phyloP scores from a whole-genome alignment of 1,140 invertebrate genomes.

The Calephelis nemesis region DNA sequence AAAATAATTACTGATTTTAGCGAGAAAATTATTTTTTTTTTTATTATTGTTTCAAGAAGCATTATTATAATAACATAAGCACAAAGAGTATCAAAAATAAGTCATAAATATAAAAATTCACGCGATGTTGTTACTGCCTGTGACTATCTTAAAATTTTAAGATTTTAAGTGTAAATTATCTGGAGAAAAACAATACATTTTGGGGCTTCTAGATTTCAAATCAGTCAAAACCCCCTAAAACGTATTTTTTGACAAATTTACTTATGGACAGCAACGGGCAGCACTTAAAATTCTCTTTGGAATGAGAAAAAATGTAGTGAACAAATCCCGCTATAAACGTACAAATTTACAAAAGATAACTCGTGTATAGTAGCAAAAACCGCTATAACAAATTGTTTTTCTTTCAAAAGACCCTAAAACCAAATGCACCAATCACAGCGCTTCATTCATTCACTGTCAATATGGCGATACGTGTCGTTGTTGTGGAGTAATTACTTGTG shows the following conservation, averaged over 20 bases:
- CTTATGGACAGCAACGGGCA: too few relatives aligned
- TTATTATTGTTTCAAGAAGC: constrained; percentile 14
- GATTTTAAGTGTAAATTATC: not conserved
- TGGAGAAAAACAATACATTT: constrained; percentile 3
- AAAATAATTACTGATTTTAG: not conserved
- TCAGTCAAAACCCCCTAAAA: not conserved
- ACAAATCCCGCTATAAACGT: constrained; percentile 9
- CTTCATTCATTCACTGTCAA: constrained; percentile 10
- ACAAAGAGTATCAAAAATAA: not conserved
- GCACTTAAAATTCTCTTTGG: constrained; percentile 11
- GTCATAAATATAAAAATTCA: not conserved
- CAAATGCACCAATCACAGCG: constrained; percentile 10
- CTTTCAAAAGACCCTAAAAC: constrained; percentile 11
- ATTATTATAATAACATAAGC: not conserved
- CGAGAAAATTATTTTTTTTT: too few relatives aligned
- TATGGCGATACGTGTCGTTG: constrained; percentile 2
- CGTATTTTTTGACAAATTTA: too few relatives aligned
- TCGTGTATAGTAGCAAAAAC: constrained; percentile 9
- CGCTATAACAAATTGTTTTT: constrained; percentile 9
- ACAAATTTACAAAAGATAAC: constrained; percentile 13
- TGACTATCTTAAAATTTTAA: constrained; percentile 10
- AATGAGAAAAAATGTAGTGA: not conserved
- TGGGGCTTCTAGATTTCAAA: constrained; percentile 5
- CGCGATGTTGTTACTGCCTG: not conserved
- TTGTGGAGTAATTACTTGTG: constrained; percentile 9